Evolutionary conservation across 2,113 vertebrate species (phyloP), one percentile per base, ranked within the genome.

Genomic region (Microtus richardsoni): DNA sequence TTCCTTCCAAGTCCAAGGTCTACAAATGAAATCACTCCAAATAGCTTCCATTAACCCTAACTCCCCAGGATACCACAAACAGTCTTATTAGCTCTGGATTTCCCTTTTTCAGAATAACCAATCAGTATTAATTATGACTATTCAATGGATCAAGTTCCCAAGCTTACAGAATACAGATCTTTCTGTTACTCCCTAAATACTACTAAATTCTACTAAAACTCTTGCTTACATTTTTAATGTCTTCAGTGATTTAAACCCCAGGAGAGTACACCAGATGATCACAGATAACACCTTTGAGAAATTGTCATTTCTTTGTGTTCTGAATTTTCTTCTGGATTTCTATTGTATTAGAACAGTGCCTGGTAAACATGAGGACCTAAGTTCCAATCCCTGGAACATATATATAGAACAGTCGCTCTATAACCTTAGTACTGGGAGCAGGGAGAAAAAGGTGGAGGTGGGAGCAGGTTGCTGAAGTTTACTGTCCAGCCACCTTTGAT

Each of bases 1-100:
- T 86, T 93, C 73, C 88, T 96, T 88, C 91, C 79, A 95, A 95
- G 82, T 80, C 64, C 91, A 97, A 82, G 93, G 94, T 95, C 88
- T 66, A 62, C 75, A 89, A 90, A 95, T 92, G 92, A 97, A 94
- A 84, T 95, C 96, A 92, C 88, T 94, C 60, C 52, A 70, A 77
- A 91, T n/a, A 52, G 28, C 58, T 44, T 68, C 36, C 11, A 47
- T 96, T 97, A 95, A 79, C 85, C 92, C 95, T 79, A 52, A 60
- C n/a, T 49, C 68, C 54, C 47, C 93, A 90, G 64, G 49, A 77
- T 78, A 62, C 52, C 91, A 80, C 39, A 80, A 44, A 36, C 49
- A 52, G 60, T 66, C 58, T 62, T 66, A 17, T 26, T 49, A 10
- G 88, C 68, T 85, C 47, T 62, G 71, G 68, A 36, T 47, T 83